Conservation (phyloP, 2,888 invertebrate species). For the Gymnosoma rotundatum region DNA sequence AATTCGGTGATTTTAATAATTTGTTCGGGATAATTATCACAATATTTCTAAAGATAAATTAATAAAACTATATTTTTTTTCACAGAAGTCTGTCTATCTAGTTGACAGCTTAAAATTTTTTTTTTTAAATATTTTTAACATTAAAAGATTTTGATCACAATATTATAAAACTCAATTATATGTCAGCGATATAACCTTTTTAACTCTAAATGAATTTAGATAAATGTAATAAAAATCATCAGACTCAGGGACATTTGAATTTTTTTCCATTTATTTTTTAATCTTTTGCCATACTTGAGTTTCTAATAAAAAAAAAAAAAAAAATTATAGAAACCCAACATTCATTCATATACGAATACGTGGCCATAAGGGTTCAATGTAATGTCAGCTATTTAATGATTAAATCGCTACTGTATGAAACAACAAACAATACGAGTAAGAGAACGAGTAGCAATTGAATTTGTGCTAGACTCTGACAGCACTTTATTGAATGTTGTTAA, state of each 20-base stretch:
- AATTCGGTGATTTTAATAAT: too few species aligned
- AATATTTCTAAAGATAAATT: too few species aligned
- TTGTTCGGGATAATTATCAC: too few species aligned
- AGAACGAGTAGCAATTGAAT: conserved; percentile 36
- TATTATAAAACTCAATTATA: background rate
- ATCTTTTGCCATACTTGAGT: background rate
- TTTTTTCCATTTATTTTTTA: conserved; percentile 8
- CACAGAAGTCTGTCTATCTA: too few species aligned
- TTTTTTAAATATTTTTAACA: too few species aligned
- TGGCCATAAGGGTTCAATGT: conserved; percentile 68
- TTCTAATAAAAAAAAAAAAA: too few species aligned
- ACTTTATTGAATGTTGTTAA: conserved; percentile 49
- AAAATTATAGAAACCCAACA: conserved; percentile 45
- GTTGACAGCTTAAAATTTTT: too few species aligned
- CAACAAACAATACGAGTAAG: conserved; percentile 20
- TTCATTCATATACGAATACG: background rate
- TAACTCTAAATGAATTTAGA: conserved; percentile 11
- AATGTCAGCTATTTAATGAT: conserved; percentile 70
- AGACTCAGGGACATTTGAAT: conserved; percentile 52
- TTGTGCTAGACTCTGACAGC: conserved; percentile 31
- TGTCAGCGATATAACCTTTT: conserved; percentile 30
- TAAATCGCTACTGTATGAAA: conserved; percentile 71
- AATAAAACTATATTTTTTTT: too few species aligned
- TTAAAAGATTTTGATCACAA: too few species aligned
- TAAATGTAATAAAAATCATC: conserved; percentile 39